Base-by-base conservation (phyloP, 2,797 vertebrate genomes). In the Coregonus sp. region DNA sequence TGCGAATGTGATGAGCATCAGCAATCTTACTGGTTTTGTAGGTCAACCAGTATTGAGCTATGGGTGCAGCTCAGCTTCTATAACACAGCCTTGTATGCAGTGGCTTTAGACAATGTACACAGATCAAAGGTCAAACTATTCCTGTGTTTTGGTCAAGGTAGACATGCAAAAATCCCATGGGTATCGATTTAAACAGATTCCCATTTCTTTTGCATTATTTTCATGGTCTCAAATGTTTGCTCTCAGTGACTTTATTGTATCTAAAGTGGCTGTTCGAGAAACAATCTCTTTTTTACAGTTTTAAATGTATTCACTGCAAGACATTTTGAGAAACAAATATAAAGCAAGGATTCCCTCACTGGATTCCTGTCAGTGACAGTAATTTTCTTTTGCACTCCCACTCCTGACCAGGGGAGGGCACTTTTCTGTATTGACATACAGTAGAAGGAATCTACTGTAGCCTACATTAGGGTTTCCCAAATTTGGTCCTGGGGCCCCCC, bases 1-100 rank as follows among this genome's bases (percentile, higher is more conserved):
- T 86, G 88, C 76, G 78, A 78, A 88, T 83, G 87, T 86, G 84
- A 85, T 90, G 86, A 89, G 89, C 90, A 87, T 91, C 89, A 89
- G 88, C 87, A 87, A 78, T 90, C 88, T 90, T 83, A 79, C 87
- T 85, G 85, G 89, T 91, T 93, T 93, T 91, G 89, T 92, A 89
- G 90, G 90, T 94, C 91, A 92, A 89, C 86, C 89, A 86, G 89
- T 88, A 75, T 82, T 81, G 81, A 91, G 81, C 81, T 80, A 85
- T 18, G 73, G 85, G 79, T 91, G 70, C 82, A 88, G 68, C 80
- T 77, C 82, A 81, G 76, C 81, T 79, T 77, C 35, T 31, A 54
- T 73, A 78, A 82, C 84, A 80, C 75, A 77, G 56, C 76, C 40
- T 67, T 74, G 68, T 65, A 18, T 74, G 59, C 74, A 20, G 31